Base-by-base conservation (phyloP, 2,888 invertebrate genomes). In the Cryptocephalus moraei region DNA sequence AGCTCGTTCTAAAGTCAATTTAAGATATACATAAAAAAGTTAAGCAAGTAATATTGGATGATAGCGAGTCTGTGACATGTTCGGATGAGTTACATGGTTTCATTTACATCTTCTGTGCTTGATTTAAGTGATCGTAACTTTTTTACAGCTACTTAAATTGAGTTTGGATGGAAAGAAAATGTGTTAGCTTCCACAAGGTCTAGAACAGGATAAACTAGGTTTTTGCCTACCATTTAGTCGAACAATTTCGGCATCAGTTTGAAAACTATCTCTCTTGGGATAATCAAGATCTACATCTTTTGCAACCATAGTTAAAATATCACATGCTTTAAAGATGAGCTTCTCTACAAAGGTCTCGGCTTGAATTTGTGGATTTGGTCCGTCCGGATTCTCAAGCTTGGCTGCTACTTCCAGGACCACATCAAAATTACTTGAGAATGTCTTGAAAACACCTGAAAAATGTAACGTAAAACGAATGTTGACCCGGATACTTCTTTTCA, bases 361-460 rank as follows among this genome's bases (percentile, higher is more conserved):
- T 43, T 76, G 75, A 57, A 84, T 77, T 48, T 73, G 70, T 14
- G 65, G 55, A 46, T 68, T 67, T 8, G 62, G 60, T 22, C 61
- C 58, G 50, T 80, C 80, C 34, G 83, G 80, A 54, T 78, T 79
- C 59, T 85, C 84, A 48, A 88, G 81, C 66, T 85, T 85, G 67
- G 91, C 88, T 41, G 88, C 91, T 73, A 90, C 80, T 73, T 91
- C 91, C 68, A 94, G 71, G 51, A 91, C 91, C 58, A 82, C 76
- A 67, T 92, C 91, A 72, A 92, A 91, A 69, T 84, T 81, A 61
- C 85, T 81, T 56, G 91, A 91, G 72, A 91, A 91, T 36, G 93
- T 91, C 67, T 84, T 83, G 67, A 93, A 88, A 51, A 93, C 82
- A 14, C 69, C 68, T 68, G 49, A 39, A 59, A 36, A 22, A 22